Conservation (phyloP, 2,888 invertebrate species). For the Philonicus albiceps region DNA sequence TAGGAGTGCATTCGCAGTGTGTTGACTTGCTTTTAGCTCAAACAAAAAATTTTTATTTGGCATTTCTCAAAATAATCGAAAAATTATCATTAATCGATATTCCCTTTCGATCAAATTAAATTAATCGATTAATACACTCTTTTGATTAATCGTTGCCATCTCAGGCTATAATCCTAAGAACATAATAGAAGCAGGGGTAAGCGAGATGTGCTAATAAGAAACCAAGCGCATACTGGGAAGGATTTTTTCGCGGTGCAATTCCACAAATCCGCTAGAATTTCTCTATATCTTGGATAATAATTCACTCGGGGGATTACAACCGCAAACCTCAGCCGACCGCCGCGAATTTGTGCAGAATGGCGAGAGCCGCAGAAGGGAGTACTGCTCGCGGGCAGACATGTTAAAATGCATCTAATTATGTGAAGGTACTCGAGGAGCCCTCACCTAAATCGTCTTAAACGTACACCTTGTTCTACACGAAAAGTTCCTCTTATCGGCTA, state of each 20-base stretch:
- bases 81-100: too few species aligned
- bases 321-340: background rate
- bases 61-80: too few species aligned
- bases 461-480: conserved; percentile 39
- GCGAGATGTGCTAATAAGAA: background rate
- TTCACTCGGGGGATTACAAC: conserved; percentile 4
- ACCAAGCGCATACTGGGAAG: background rate
- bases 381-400: background rate
- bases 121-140: too few species aligned
- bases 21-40: too few species aligned
- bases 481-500: conserved; percentile 31
- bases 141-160: too few species aligned
- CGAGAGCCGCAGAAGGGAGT: background rate
- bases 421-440: background rate
- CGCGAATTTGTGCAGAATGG: background rate
- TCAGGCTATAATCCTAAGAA: too few species aligned
- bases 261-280: background rate
- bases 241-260: background rate
- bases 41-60: too few species aligned
- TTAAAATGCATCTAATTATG: conserved; percentile 38
- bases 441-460: conserved; percentile 28
- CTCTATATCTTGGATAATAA: conserved; percentile 3
- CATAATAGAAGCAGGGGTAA: background rate
- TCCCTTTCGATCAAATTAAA: too few species aligned
- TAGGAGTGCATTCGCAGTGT: too few species aligned